These are phyloP conservation scores for Meandrina meandrites DNA, from an alignment of 92 coral and sea anemone species.

Conservation along the genomic window DNA sequence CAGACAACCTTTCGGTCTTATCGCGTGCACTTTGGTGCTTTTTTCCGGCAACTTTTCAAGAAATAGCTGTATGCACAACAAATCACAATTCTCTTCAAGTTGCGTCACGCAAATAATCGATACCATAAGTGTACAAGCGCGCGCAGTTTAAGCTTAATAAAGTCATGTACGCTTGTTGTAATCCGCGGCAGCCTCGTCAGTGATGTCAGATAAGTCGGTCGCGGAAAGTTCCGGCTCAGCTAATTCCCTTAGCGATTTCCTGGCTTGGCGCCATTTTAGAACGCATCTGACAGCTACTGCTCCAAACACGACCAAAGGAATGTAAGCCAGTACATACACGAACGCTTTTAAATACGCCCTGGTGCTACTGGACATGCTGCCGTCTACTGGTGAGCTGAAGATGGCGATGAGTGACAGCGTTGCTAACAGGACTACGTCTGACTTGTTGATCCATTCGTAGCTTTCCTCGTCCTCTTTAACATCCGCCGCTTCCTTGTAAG, in stretches of 20 bases:
- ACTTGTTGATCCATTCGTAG: constrained; percentile 44
- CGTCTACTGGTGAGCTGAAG: constrained; percentile 34
- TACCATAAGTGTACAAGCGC: too few relatives aligned
- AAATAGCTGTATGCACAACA: too few relatives aligned
- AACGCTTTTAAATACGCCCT: background rate
- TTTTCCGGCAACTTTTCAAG: too few relatives aligned
- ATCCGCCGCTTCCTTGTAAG: constrained; percentile 69
- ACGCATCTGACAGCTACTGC: constrained; percentile 19
- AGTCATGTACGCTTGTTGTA: background rate
- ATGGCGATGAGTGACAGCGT: constrained; percentile 39
- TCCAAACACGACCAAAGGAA: constrained; percentile 19
- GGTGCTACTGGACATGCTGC: background rate
- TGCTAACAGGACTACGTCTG: constrained; percentile 32
- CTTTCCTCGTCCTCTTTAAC: constrained; percentile 51
- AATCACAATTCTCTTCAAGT: too few relatives aligned
- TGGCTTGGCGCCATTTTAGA: constrained; percentile 8
- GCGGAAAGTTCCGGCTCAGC: constrained; percentile 19
- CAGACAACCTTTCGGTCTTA: too few relatives aligned
- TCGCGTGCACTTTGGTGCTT: too few relatives aligned
- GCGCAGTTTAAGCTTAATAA: background rate
- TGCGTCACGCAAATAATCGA: too few relatives aligned
- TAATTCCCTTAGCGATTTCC: background rate
- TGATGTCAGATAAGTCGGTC: constrained; percentile 28
- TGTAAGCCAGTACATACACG: constrained; percentile 22
- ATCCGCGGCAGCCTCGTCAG: background rate